These are phyloP conservation scores for Leistus spinibarbis DNA, from an alignment of 2,888 invertebrate species.

Conservation along the genomic window DNA sequence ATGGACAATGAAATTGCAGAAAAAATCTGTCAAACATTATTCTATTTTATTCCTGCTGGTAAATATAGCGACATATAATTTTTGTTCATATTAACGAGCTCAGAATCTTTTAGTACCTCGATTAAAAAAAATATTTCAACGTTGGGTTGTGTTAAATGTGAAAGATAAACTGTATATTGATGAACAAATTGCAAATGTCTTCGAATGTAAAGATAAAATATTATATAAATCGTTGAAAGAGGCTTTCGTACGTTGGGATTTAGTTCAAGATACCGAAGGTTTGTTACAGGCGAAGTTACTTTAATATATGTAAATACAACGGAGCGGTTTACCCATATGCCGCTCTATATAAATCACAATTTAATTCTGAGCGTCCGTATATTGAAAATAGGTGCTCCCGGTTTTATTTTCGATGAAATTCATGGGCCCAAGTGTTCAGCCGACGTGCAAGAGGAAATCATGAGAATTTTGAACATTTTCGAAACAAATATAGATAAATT, in stretches of 20 bases:
- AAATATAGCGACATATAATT: background rate
- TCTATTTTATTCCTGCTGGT: constrained; percentile 40
- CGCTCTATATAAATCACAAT: constrained; percentile 36
- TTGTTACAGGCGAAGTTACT: background rate
- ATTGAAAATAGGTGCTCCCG: constrained; percentile 45
- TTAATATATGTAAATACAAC: too few species aligned
- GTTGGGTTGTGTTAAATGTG: constrained; percentile 25
- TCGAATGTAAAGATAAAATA: constrained; percentile 24
- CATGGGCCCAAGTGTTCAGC: constrained; percentile 42
- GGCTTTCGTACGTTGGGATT: constrained; percentile 40
- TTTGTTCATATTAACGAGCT: background rate
- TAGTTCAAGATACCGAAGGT: constrained; percentile 40
- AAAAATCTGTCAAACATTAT: constrained; percentile 18
- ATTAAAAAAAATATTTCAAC: constrained; percentile 38
- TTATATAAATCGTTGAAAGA: constrained; percentile 37
- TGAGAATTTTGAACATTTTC: constrained; percentile 16
- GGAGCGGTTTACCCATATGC: too few species aligned
- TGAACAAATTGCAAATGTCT: constrained; percentile 22
- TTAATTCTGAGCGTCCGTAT: constrained; percentile 40
- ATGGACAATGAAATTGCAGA: constrained; percentile 1
- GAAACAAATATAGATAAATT: constrained; percentile 17
- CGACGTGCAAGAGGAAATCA: constrained; percentile 18
- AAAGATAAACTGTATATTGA: constrained; percentile 38
- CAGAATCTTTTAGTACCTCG: constrained; percentile 29
- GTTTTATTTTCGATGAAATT: constrained; percentile 44